Percentiles rank a stretch among this genome's conserved stretches.
Conservation (phyloP, 2,888 invertebrate genomes). For the Hesperia comma region DNA sequence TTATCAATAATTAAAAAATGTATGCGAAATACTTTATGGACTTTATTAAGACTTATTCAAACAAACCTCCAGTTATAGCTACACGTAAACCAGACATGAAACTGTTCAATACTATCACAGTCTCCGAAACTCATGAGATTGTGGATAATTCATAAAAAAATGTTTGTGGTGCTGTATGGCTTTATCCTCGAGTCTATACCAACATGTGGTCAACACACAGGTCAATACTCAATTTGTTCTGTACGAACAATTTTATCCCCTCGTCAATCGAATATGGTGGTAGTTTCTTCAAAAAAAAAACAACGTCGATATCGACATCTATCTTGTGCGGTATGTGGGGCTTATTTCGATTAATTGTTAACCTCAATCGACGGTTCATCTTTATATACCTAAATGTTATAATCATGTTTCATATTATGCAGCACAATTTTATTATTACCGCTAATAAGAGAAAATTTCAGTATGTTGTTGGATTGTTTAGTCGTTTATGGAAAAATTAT, state of each 20-base stretch:
- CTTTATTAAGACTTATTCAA: not conserved
- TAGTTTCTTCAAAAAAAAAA: no score
- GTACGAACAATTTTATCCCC: no score
- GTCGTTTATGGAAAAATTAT: no score
- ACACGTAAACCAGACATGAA: not conserved
- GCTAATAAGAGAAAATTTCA: slow-evolving; percentile 26
- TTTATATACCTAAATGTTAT: no score
- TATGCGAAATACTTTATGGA: slow-evolving; percentile 5
- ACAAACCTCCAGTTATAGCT: not conserved
- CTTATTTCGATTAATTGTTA: no score
- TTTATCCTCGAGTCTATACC: not conserved
- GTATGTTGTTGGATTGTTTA: no score
- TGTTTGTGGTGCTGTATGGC: not conserved
- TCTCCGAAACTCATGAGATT: slow-evolving; percentile 49
- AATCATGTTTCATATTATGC: not conserved
- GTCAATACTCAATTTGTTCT: no score
- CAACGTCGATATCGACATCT: no score
- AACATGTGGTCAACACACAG: not conserved
- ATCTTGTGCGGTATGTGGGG: no score
- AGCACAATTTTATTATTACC: slow-evolving; percentile 11
- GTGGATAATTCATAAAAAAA: not conserved
- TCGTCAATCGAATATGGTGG: no score
- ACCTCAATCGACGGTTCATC: no score
- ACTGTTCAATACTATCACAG: slow-evolving; percentile 57
- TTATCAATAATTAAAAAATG: not conserved